Base-by-base conservation (phyloP, 2,113 vertebrate genomes). In the Crotalus viridis region DNA sequence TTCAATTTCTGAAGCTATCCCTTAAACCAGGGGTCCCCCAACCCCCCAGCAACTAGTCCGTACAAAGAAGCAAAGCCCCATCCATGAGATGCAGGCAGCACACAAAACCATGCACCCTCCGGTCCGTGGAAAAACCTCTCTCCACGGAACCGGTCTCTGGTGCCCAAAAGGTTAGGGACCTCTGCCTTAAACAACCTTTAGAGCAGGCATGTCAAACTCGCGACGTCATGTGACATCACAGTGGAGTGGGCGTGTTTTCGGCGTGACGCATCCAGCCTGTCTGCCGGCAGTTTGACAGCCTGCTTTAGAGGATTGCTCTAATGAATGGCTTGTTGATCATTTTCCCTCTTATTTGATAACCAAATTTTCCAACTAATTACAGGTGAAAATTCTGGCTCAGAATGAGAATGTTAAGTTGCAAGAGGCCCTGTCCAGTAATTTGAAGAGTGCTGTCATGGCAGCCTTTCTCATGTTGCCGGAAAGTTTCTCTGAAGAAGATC, bases 401-500 rank as follows among this genome's bases (percentile, higher is more conserved):
- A 98, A 94, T 81, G 99, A 99, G 91, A 98, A 98, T 9, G 85
- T 92, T 69, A 97, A 95, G 92, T 98, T 99, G 10, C 97, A 98
- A 1, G 96, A 97, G 0, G 99, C 99, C 22, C 97, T 99, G 0
- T 95, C 97, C 39, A 97, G 97, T 64, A 99, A 99, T 91, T 96
- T 99, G 96, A 98, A 98, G 96, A 99, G 99, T n/a, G 99, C 99
- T 0, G 97, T 99, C 91, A 98, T 96, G 0, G 98, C 99, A 1
- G 98, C 99, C 87, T 99, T 99, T 93, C 99, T 99, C 90, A 99
- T 99, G 99, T 93, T 99, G 56, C 99, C 99, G 0, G 99, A 99
- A 95, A 99, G 99, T 95, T 99, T 98, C 96, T 98, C 98, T 0
- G 99, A 99, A 91, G 99, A 99, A 92, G 99, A 99, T 1, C 98